Evolutionary conservation across 2,797 vertebrate species (phyloP).

Genomic region (Hoplostethus mediterraneus): DNA sequence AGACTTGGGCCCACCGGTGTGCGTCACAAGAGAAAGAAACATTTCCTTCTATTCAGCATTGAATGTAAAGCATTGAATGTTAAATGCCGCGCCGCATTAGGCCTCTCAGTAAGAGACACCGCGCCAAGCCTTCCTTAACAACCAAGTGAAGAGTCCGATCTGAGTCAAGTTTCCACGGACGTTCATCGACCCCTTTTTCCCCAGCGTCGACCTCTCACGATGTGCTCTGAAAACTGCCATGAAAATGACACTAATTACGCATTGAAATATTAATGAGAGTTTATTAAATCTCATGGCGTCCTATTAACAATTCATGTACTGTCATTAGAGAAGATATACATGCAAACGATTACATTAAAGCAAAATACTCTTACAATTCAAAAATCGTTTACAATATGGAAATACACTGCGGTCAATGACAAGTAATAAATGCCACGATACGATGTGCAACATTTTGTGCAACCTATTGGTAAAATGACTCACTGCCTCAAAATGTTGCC

Average conservation of each 20-base stretch:
- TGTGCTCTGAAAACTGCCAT: neutral
- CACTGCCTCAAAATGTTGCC: neutral
- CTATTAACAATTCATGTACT: constrained; percentile 42
- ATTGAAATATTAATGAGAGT: constrained; percentile 59
- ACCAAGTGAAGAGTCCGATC: constrained; percentile 1
- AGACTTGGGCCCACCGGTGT: constrained; percentile 25
- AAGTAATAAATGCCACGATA: constrained; percentile 7
- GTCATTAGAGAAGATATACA: constrained; percentile 41
- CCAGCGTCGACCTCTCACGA: no score
- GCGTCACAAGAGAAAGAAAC: constrained; percentile 46
- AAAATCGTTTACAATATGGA: constrained; percentile 34
- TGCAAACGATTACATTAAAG: constrained; percentile 48
- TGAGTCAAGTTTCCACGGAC: neutral
- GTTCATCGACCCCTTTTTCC: neutral
- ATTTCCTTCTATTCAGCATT: constrained; percentile 62
- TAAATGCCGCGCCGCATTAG: constrained; percentile 26
- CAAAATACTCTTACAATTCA: constrained; percentile 37
- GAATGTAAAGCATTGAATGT: constrained; percentile 24
- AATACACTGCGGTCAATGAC: constrained; percentile 22
- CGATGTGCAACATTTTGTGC: neutral
- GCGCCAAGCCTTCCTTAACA: constrained; percentile 2
- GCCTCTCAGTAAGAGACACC: no score
- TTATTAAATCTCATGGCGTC: constrained; percentile 71
- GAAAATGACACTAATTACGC: constrained; percentile 1
- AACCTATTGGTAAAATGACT: neutral